Base-by-base conservation (phyloP, 2,113 vertebrate species). In the Rhipidura dahli region DNA sequence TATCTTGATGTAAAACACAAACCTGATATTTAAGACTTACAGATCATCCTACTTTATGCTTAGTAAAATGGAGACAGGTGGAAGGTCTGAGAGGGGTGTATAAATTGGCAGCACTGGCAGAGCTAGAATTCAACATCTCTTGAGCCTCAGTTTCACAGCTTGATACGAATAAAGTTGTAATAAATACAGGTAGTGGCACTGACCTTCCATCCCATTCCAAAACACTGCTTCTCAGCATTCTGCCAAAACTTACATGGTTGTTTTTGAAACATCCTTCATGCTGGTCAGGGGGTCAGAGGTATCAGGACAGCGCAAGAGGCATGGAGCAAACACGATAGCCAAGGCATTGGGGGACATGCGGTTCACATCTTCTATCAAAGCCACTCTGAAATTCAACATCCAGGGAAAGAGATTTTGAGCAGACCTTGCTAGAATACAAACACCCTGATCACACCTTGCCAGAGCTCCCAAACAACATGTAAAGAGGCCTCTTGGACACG, bases 251-350 rank as follows among this genome's bases (percentile, higher is more conserved):
- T 97, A 99, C 99, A 94, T 98, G 89, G 99, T 99, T 33, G 99
- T 99, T 97, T 99, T 99, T 87, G 99, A 99, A 11, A 99, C 99
- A 2, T 99, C 99, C 96, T 99, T 99, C 99, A 99, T 99, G 98
- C 99, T 99, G 91, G 98, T 98, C 63, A 99, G 96, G 0, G 99
- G 99, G 96, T 99, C 99, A 0, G 98, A 98, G 37, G 96, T 98
- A 95, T 99, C 99, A 0, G 99, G 99, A 63, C 99, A 99, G 75
- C 99, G 99, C 75, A 99, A 96, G 72, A 99, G 98, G 86, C 99
- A 99, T 0, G 99, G 99, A 6, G 99, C 99, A 45, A 99, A 99
- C 79, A 99, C 98, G 19, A 99, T 99, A 72, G 99, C 99, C 96
- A 99, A 68, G 0, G 99, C 99, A 8, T 99, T 99, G 1, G 99